Base-by-base conservation (phyloP, 1,140 invertebrate species). In the Diachasma alloeum region DNA sequence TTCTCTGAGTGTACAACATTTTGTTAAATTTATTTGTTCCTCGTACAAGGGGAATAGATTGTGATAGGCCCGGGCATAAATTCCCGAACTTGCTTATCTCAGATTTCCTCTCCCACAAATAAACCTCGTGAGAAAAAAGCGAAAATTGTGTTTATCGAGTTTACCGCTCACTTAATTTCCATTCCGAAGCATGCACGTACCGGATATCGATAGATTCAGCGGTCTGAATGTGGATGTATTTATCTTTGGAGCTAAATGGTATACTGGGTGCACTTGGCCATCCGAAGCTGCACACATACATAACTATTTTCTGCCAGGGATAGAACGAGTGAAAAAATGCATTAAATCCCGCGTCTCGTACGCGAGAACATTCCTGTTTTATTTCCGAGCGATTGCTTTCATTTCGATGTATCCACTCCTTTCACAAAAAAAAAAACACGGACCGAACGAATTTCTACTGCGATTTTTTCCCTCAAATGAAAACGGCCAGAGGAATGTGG, bases 161-260 rank as follows among this genome's bases (percentile, higher is more conserved):
- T 66, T 66, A 31, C 59, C 59, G 26, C 22, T 66, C 59, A 66
- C 59, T 66, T 66, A 36, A 66, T 66, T 66, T 66, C 26, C 26
- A 66, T 66, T 31, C 11, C 11, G 59, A 15, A 9, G 22, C 59
- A 31, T 66, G 22, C 24, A 31, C 24, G 59, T 66, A 66, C 59
- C 22, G 59, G 59, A 66, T 66, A 66, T 66, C 26, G 59, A 66
- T 66, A 66, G 26, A 66, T 66, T 66, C 26, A 31, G 10, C 59
- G 13, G 22, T 15, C 24, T 36, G 59, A 22, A 66, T 66, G 22
- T 66, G 9, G 59, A 66, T 66, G 22, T 66, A 66, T 26, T 31
- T 66, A 31, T 66, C 26, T 59, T 59, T 22, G 17, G n/a, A 46
- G 9, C 44, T 11, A 11, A 46, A 46, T 46, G 2, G 44, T n/a